Percentiles rank a stretch among this genome's conserved stretches.
These are phyloP conservation scores for Rhodophaea formosa DNA, from an alignment of 2,888 invertebrate genomes.

Conservation along the genomic window DNA sequence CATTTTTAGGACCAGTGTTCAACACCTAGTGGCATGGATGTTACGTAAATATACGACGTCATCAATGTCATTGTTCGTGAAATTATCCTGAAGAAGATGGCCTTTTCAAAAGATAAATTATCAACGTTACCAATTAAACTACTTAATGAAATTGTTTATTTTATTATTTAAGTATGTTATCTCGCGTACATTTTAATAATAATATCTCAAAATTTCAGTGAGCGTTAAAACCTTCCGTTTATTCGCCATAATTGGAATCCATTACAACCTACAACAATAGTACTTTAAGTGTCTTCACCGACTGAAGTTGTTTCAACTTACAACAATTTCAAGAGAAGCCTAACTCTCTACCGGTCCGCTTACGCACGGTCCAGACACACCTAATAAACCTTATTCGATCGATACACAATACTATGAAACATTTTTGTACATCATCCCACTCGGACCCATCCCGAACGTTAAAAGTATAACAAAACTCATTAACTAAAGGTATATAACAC, in stretches of 20 bases:
- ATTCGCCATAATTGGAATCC: constrained; percentile 40
- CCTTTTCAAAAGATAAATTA: no score
- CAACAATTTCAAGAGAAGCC: constrained; percentile 72
- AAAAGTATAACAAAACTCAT: constrained; percentile 76
- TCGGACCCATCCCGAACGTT: constrained; percentile 55
- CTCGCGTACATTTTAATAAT: no score
- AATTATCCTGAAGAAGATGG: no score
- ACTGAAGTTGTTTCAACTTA: constrained; percentile 63
- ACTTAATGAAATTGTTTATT: no score
- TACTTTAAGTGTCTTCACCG: constrained; percentile 77
- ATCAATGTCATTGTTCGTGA: no score
- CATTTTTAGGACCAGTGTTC: no score
- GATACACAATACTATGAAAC: constrained; percentile 77
- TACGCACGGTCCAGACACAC: constrained; percentile 43
- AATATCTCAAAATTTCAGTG: constrained; percentile 37
- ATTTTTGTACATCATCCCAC: constrained; percentile 69
- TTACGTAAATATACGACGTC: no score
- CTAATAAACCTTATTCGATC: constrained; percentile 64
- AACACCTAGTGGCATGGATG: no score
- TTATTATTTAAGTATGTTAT: no score
- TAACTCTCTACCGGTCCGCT: constrained; percentile 49
- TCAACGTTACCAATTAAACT: no score
- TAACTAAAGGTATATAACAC: constrained; percentile 76
- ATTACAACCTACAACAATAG: constrained; percentile 70
- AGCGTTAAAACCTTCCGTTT: constrained; percentile 35